Evolutionary conservation across 1,140 invertebrate species (phyloP).

Genomic region (Halyomorpha halys): DNA sequence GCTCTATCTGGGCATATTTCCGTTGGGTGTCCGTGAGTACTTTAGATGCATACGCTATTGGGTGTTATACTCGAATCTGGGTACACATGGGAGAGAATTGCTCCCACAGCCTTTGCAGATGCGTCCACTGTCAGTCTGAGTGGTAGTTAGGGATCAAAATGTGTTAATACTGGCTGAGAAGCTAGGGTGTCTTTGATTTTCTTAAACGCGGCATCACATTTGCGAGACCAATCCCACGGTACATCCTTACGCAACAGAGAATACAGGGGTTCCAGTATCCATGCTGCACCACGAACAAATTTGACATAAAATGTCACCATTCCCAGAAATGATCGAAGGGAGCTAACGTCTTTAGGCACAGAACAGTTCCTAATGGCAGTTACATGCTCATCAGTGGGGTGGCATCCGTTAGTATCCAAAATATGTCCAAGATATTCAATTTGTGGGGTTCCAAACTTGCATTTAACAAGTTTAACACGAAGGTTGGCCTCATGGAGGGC

Average conservation of each 20-base stretch:
- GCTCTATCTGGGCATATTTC: conserved; percentile 43
- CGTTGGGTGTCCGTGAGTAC: conserved; percentile 37
- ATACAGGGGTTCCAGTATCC: conserved; percentile 25
- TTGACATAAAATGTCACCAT: conserved; percentile 29
- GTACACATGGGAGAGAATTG: conserved; percentile 33
- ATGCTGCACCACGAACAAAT: conserved; percentile 23
- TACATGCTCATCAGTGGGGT: conserved; percentile 13
- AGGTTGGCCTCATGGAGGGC: neutral
- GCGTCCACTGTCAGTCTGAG: conserved; percentile 34
- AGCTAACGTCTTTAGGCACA: neutral
- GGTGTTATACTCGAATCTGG: conserved; percentile 32
- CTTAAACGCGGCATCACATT: conserved; percentile 26
- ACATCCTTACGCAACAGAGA: conserved; percentile 26
- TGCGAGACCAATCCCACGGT: conserved; percentile 23
- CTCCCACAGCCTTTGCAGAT: conserved; percentile 33
- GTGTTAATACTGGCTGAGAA: conserved; percentile 24
- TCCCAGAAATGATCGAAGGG: conserved; percentile 24
- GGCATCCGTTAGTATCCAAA: conserved; percentile 4
- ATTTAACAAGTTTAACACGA: conserved; percentile 11
- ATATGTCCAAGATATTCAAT: conserved; percentile 19
- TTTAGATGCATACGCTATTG: conserved; percentile 35
- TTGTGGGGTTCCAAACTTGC: neutral
- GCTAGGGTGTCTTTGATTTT: conserved; percentile 24
- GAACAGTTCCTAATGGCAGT: conserved; percentile 1
- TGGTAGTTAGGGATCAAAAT: conserved; percentile 32